Evolutionary conservation across 2,888 invertebrate species (phyloP).

Genomic region (Mythimna impura): DNA sequence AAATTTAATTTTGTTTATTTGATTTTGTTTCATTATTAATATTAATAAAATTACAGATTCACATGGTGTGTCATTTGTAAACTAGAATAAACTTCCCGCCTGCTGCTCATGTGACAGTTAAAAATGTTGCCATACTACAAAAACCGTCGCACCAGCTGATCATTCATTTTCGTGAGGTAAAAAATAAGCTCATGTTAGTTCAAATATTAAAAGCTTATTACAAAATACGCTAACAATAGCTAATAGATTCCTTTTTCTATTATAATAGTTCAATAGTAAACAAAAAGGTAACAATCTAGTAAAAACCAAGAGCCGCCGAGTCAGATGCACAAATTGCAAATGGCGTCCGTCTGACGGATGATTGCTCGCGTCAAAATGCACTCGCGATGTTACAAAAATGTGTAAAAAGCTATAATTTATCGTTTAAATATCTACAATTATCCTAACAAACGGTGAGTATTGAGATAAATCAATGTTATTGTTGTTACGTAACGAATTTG

Average conservation of each 20-base stretch:
- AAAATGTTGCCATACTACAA: slow-evolving; percentile 41
- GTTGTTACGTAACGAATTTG: slow-evolving; percentile 78
- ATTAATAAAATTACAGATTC: too few relatives aligned
- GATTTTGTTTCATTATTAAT: too few relatives aligned
- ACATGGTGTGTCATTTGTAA: background rate
- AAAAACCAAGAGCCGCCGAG: slow-evolving; percentile 53
- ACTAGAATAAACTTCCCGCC: slow-evolving; percentile 31
- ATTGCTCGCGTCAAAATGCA: slow-evolving; percentile 82
- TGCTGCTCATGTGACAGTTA: slow-evolving; percentile 12
- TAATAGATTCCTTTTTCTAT: background rate
- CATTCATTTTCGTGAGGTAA: background rate
- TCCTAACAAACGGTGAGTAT: slow-evolving; percentile 71
- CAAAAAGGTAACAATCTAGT: slow-evolving; percentile 33
- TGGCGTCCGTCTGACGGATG: slow-evolving; percentile 86
- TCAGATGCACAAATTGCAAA: slow-evolving; percentile 78
- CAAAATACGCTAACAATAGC: background rate
- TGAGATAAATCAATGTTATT: slow-evolving; percentile 50
- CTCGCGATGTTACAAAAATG: slow-evolving; percentile 77
- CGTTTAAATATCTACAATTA: slow-evolving; percentile 61
- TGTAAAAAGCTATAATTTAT: slow-evolving; percentile 68
- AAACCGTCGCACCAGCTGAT: slow-evolving; percentile 26
- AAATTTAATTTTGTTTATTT: too few relatives aligned
- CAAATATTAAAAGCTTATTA: rapidly evolving
- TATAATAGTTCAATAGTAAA: background rate
- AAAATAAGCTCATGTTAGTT: background rate